Percentiles rank a stretch among this genome's conserved stretches.
phyloP scores from a whole-genome alignment of 2,797 vertebrate genomes.

The Meda fulgida region DNA sequence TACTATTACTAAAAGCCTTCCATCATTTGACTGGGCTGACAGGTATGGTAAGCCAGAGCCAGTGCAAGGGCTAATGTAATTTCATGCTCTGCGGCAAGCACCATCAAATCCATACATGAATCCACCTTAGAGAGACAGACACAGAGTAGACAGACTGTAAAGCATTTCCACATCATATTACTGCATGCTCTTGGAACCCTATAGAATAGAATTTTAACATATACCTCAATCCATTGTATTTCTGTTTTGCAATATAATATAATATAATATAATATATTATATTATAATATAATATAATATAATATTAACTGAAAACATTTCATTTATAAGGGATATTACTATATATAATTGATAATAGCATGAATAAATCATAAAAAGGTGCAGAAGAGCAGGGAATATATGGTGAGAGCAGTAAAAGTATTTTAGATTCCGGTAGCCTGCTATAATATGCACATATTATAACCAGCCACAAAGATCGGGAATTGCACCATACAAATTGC shows the following conservation, averaged over 20 bases:
- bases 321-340: not conserved
- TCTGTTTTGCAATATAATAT: not conserved
- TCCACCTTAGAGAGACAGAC: conserved; percentile 58
- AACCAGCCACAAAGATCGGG: too few relatives aligned
- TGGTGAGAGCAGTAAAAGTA: not conserved
- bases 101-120: conserved; percentile 61
- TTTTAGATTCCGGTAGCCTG: not conserved
- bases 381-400: not conserved
- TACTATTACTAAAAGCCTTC: conserved; percentile 67
- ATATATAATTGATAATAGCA: not conserved
- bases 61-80: conserved; percentile 71
- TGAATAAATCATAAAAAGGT: not conserved
- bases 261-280: not conserved
- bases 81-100: conserved; percentile 68
- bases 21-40: conserved; percentile 63
- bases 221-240: not conserved
- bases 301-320: not conserved
- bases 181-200: conserved; percentile 51
- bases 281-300: not conserved
- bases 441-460: not conserved
- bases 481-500: not conserved
- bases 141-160: conserved; percentile 63
- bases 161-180: conserved; percentile 68
- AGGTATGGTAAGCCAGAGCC: conserved; percentile 60
- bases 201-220: conserved; percentile 15